Base-by-base conservation (phyloP, 1,140 invertebrate species). In the Zelostemma sp. region DNA sequence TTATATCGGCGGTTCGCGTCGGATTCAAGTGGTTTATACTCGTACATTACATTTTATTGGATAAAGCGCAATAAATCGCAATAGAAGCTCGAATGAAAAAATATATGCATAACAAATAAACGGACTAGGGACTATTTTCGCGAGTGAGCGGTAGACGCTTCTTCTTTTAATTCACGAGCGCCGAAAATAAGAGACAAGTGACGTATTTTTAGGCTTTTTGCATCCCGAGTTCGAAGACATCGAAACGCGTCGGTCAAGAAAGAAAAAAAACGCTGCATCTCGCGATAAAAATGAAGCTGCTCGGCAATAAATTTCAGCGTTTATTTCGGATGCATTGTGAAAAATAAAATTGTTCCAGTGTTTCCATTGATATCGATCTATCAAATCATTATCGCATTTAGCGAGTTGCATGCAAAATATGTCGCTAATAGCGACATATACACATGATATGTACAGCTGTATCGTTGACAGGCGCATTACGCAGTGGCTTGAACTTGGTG, bases 391-490 rank as follows among this genome's bases (percentile, higher is more conserved):
- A 11, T 38, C 35, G 9, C 38, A 48, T 53, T 21, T 19, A 4
- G 40, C 33, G 48, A 62, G 53, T 62, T 58, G 55, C n/a, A 15
- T 17, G 43, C 5, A 56, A 69, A 55, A n/a, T 45, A 55, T 47
- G 48, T 16, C 40, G 72, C 68, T 64, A 69, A 68, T 67, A 72
- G 68, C 56, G 66, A 50, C 56, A 57, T 60, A 67, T 73, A 68
- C 59, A 69, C 56, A 73, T 25, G 63, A 62, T 63, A 58, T 19
- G 47, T 73, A 69, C 66, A 70, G 67, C 60, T 67, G 64, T 64
- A 68, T 51, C 67, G 72, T 57, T 75, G 73, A 82, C 73, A 77
- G 74, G 72, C 68, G 64, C 63, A 73, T 77, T 73, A 74, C 65
- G 67, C 63, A 69, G 61, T 53, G 59, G 54, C 51, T 70, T 69